Base-by-base conservation (phyloP, 2,797 vertebrate genomes). In the Hydrocynus forskahlii region DNA sequence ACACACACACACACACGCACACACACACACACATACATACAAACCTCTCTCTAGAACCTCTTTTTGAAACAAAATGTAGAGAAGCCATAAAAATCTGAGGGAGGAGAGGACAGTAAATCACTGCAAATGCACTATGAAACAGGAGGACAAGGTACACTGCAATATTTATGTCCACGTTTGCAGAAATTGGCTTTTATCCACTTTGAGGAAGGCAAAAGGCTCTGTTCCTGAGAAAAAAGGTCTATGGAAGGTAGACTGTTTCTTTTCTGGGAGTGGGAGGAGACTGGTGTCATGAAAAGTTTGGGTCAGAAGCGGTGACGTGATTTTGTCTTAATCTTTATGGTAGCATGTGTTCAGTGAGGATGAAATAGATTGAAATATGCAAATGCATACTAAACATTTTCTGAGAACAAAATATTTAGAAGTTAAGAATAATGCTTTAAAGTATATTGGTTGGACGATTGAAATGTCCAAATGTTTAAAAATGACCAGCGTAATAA, bases 111-210 rank as follows among this genome's bases (percentile, higher is more conserved):
- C 57, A 50, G 76, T 82, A 88, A 91, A 90, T 90, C 84, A 85
- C 79, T 69, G 87, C 83, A 83, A 89, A 90, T 88, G 85, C 89
- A 86, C 76, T 82, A 79, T 25, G 67, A 88, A 90, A 88, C 83
- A 84, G 84, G 85, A 23, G 86, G 72, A 89, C 85, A 84, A 79
- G 85, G 80, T 72, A 43, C 79, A 25, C 85, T 94, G 82, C 79
- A 92, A 89, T 92, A 93, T 93, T 93, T 85, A 91, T 91, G 84
- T 80, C 80, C 83, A 81, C 87, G 87, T 89, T 89, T 86, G 89
- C 85, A 91, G 86, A 90, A 87, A 83, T 88, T 86, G 0, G 82
- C 88, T 87, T 91, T 90, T 88, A 86, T 86, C 68, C 50, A 71
- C 75, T 45, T 80, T 80, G 48, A 82, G 83, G 82, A 50, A 19